Base-by-base conservation (phyloP, 2,113 vertebrate genomes). In the Podarcis muralis region DNA sequence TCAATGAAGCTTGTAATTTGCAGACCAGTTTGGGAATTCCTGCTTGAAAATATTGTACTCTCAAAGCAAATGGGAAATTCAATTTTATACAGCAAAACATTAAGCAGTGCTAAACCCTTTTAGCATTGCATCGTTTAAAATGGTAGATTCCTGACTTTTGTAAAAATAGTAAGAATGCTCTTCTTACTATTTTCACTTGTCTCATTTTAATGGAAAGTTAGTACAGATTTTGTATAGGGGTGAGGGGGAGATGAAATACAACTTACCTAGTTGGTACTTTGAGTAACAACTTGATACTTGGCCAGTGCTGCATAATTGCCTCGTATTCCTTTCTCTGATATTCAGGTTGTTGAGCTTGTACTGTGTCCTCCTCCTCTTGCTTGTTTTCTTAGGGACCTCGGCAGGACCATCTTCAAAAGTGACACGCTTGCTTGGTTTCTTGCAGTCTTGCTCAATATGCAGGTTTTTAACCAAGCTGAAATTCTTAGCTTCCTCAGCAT, bases 181-280 rank as follows among this genome's bases (percentile, higher is more conserved):
- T 85, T 88, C 81, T 87, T 87, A 92, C 83, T 84, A 91, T 53
- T 90, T 87, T 86, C 86, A n/a, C 23, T 86, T 69, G 37, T 68
- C 57, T 59, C 32, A 90, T 65, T 57, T 91, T 85, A 92, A 88
- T 87, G 86, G 9, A 87, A 91, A 11, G 85, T 66, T 69, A 86
- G 7, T 59, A 92, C 92, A 94, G 72, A 96, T 93, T 94, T 93
- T 95, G 93, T 95, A 93, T 94, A 78, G 91, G 94, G 88, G 95
- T 53, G 65, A 53, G 76, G 92, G 96, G 91, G 95, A 92, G 90
- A 83, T 87, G 87, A 88, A 62, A 66, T 20, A 32, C 57, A 97
- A 97, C 97, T 99, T 98, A 99, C 98, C 98, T 90, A 99, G 94
- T 88, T 98, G 97, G 96, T 97, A 98, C 97, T 99, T 98, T 93